Conservation (phyloP, 2,888 invertebrate species). For the Chloroclysta siterata region DNA sequence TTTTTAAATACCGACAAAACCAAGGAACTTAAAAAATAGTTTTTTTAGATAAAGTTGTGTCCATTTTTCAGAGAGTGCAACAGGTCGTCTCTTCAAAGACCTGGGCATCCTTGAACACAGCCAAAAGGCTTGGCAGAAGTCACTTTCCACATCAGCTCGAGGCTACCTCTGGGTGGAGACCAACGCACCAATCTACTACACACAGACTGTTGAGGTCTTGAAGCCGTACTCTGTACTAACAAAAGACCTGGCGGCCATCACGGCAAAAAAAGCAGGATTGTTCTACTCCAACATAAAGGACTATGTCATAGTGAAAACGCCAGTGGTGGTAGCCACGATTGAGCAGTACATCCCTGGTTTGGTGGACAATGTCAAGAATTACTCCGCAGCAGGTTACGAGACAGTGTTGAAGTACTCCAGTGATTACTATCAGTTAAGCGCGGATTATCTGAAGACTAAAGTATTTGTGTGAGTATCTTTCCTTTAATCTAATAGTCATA, state of each 20-base stretch:
- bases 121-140: constrained; percentile 86
- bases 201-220: constrained; percentile 79
- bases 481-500: constrained; percentile 9
- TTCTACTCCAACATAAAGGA: constrained; percentile 78
- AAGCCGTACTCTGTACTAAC: constrained; percentile 87
- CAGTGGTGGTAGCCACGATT: constrained; percentile 76
- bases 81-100: constrained; percentile 87
- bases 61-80: constrained; percentile 84
- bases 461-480: constrained; percentile 90
- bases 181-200: constrained; percentile 88
- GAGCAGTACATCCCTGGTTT: constrained; percentile 91
- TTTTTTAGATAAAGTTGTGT: background rate
- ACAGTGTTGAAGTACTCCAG: constrained; percentile 76
- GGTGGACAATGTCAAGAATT: constrained; percentile 85
- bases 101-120: constrained; percentile 87
- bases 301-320: constrained; percentile 80
- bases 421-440: constrained; percentile 80
- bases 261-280: constrained; percentile 79
- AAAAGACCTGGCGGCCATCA: constrained; percentile 83
- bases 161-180: constrained; percentile 88
- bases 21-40: too few species aligned
- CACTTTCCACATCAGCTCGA: constrained; percentile 85
- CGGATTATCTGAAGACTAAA: constrained; percentile 88
- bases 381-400: constrained; percentile 71
- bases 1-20: too few species aligned